Evolutionary conservation across 2,888 invertebrate genomes (phyloP), one percentile per base, ranked within the genome.

Genomic region (Pseudanteris insignis): DNA sequence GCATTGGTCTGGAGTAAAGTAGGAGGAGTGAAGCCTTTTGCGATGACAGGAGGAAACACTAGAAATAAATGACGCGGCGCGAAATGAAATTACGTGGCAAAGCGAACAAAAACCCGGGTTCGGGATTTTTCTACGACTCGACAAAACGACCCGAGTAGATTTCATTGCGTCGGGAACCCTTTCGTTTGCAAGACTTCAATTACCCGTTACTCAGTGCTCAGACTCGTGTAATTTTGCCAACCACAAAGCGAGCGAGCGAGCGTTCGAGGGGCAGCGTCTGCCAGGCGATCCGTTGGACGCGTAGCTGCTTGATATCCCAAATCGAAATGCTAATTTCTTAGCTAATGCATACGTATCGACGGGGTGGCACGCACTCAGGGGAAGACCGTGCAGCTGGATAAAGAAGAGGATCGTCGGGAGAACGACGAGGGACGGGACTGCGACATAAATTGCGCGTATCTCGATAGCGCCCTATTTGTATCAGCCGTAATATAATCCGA

Each of bases 281-380:
- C 41, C 41, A 29, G 14, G 11, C 40, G 34, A 44, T 55, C 44
- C 37, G 38, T 24, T 36, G 41, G 43, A 38, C 53, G 47, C 41
- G 53, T 53, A 60, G 13, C 32, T 9, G 24, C 47, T 2, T 2
- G 2, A 43, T 34, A 43, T 38, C 36, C 58, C 32, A 46, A 63
- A 63, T 63, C 54, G 63, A 48, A 54, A 63, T 63, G 63, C 63
- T 58, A 63, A 63, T 63, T 63, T 54, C 63, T 54, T 58, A 51
- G 38, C 62, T 57, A 40, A 57, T 44, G 48, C 48, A 47, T 40
- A 48, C 40, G 40, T 46, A 55, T 50, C 50, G 61, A 13, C 29
- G 11, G 33, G 15, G 26, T 11, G 44, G 18, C 38, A 4, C 11
- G 36, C n/a, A n/a, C n/a, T n/a, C n/a, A n/a, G 26, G 11, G 34